Conservation (phyloP, 2,888 invertebrate genomes). For the Leucozona laternaria region DNA sequence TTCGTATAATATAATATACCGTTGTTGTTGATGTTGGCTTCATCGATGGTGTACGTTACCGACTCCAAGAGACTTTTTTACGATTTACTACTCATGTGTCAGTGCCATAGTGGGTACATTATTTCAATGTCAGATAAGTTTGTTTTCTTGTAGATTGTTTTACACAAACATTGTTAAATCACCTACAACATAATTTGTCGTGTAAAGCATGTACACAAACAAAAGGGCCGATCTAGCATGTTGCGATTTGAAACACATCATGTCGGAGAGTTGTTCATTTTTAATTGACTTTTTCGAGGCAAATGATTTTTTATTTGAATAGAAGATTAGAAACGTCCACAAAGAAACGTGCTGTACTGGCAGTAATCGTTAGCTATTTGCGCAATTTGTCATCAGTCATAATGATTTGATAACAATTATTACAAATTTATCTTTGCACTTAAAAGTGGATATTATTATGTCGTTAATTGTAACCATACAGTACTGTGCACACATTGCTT, state of each 20-base stretch:
- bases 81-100: constrained; percentile 46
- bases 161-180: constrained; percentile 8
- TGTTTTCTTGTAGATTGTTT: constrained; percentile 29
- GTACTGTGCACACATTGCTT: neutral
- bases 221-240: neutral
- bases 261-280: neutral
- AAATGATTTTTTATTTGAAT: neutral
- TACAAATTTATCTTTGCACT: neutral
- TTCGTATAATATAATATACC: constrained; percentile 8
- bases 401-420: constrained; percentile 1
- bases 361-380: neutral
- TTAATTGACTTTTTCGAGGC: neutral
- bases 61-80: neutral
- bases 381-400: constrained; percentile 1
- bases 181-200: neutral
- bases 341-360: neutral
- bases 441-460: neutral
- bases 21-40: neutral
- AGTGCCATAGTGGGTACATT: neutral
- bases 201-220: too few species aligned
- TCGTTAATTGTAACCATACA: neutral
- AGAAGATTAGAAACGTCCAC: neutral
- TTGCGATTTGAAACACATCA: neutral
- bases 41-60: neutral
- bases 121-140: constrained; percentile 66